Evolutionary conservation across 2,888 invertebrate genomes (phyloP), one percentile per base, ranked within the genome.

Genomic region (Hypsopygia costalis): DNA sequence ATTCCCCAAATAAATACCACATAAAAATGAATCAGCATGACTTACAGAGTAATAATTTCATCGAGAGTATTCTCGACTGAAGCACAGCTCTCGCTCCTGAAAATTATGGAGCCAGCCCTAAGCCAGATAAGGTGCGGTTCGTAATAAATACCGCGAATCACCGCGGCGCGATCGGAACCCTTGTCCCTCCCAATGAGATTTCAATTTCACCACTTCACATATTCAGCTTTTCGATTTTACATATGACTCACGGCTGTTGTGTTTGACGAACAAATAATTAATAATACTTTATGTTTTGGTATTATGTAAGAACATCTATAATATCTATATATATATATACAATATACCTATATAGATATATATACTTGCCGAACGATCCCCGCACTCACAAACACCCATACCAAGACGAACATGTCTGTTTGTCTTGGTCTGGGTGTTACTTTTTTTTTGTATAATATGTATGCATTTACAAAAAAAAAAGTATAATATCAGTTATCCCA

Each of bases 161-260:
- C 51, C 31, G 43, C 48, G 52, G 43, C 48, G 51, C 52, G 57
- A 51, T 46, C 48, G 47, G 43, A 47, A 55, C 55, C 62, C 62
- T 39, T 27, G 39, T 39, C 33, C 44, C 55, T 46, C 41, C 57
- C 62, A 59, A 68, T 65, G 62, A 60, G 65, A 62, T 65, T 73
- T 65, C 62, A 66, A 70, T 70, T 69, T 57, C 53, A 55, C 63
- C 60, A 58, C 54, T 66, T 55, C 55, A 65, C 52, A 54, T 62
- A 59, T 62, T 60, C 60, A 40, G 49, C 49, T 63, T 59, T 49
- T 55, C 50, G 47, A 51, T 45, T 69, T 62, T 58, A 44, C 38
- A 39, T 12, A 10, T 27, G 12, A 39, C 27, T 27, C 11, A 39
- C 33, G 22, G 12, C 11, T 12, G 8, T 9, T 7, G n/a, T 5